Base-by-base conservation (phyloP, 2,888 invertebrate genomes). In the Dryomyza anilis region DNA sequence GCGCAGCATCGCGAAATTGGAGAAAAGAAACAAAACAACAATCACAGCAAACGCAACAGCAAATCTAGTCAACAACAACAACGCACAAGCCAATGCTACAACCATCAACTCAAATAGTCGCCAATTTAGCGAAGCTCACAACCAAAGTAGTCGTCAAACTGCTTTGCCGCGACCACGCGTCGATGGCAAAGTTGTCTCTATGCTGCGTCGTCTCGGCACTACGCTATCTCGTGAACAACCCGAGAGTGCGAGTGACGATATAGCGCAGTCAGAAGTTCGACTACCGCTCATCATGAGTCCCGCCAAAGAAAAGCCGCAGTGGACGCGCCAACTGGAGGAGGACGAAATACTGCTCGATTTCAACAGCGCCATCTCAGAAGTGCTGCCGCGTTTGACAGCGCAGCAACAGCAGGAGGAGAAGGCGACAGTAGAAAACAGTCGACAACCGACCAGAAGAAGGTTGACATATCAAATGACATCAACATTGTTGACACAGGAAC, bases 291-390 rank as follows among this genome's bases (percentile, higher is more conserved):
- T 80, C 55, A 80, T 81, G 81, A 81, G 78, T 68, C 81, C 81
- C 21, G 71, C 70, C 10, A 77, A 81, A 65, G 72, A 75, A 65
- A 76, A 74, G 59, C 74, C 77, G 63, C 78, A 73, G 62, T 80
- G 80, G 80, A 74, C 75, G 60, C 75, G 80, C 27, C 65, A 68
- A 43, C 67, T 81, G 61, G 78, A 76, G 7, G 77, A 76, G 14
- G 78, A 82, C 71, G 83, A 83, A 70, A 76, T 83, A 63, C 72
- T 83, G 68, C 73, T 83, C 66, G 76, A 82, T 71, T 83, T 83
- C 67, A 77, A 83, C 74, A 75, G 76, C 67, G 80, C 74, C 68
- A 78, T 83, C 71, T 78, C 80, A 75, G 83, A 83, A 78, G 82
- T 83, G 66, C 72, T 83, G 69, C 78, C 81, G 57, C 48, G 70